These are phyloP conservation scores for Ceratitis capitata DNA, from an alignment of 1,140 invertebrate species.

Conservation along the genomic window DNA sequence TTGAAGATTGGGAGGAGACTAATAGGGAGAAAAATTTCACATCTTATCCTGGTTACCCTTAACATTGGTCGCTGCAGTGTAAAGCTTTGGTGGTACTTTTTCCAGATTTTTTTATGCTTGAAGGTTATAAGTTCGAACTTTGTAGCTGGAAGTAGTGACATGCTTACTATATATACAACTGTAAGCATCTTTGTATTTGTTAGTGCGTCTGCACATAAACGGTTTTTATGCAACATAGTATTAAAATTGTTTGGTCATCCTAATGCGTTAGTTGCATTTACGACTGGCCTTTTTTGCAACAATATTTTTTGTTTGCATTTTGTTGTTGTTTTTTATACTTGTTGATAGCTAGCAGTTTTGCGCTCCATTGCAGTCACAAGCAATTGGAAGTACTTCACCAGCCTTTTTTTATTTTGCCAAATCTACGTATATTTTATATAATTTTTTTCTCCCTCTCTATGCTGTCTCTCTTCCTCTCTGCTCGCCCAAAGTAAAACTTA, in stretches of 20 bases:
- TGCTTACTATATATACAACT: too few relatives aligned
- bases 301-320: not conserved
- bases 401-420: too few relatives aligned
- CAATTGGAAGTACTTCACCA: not conserved
- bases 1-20: too few relatives aligned
- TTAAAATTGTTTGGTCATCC: slow-evolving; percentile 14
- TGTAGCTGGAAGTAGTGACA: too few relatives aligned
- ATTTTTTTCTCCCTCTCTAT: not conserved
- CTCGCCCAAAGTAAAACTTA: not conserved
- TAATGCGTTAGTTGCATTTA: not conserved
- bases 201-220: too few relatives aligned
- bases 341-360: not conserved
- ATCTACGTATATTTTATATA: not conserved
- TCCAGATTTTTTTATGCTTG: too few relatives aligned
- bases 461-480: not conserved
- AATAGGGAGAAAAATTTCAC: too few relatives aligned
- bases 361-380: slow-evolving; percentile 20
- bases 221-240: not conserved
- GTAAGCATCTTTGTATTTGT: too few relatives aligned
- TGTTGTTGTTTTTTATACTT: not conserved
- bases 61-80: too few relatives aligned
- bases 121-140: too few relatives aligned
- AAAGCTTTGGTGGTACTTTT: too few relatives aligned
- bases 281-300: not conserved
- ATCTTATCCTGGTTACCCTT: too few relatives aligned